phyloP scores from a whole-genome alignment of 2,888 invertebrate genomes.

The Boloria euphrosyne region DNA sequence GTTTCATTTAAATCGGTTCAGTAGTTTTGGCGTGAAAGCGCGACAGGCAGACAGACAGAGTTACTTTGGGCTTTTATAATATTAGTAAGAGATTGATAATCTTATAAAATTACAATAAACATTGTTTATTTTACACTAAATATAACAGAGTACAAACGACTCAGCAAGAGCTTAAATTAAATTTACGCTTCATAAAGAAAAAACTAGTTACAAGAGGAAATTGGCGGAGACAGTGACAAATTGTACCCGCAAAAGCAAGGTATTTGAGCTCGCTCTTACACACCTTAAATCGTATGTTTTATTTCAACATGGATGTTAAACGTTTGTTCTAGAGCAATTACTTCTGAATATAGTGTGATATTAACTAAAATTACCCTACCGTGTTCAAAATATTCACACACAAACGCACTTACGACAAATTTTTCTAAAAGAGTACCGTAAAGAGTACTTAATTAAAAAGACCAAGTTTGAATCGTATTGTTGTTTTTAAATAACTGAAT shows the following conservation, averaged over 20 bases:
- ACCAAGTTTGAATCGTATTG: slow-evolving; percentile 22
- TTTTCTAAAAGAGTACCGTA: background rate
- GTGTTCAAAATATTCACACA: no score
- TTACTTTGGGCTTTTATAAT: no score
- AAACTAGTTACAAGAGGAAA: slow-evolving; percentile 81
- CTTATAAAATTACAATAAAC: background rate
- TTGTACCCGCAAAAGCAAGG: slow-evolving; percentile 70
- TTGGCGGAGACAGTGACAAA: slow-evolving; percentile 81
- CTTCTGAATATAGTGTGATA: slow-evolving; percentile 37
- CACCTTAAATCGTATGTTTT: slow-evolving; percentile 48
- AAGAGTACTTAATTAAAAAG: slow-evolving; percentile 21
- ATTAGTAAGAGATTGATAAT: no score
- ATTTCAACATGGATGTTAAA: slow-evolving; percentile 41
- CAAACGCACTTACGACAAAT: no score
- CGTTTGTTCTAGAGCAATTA: slow-evolving; percentile 18
- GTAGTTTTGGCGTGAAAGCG: no score
- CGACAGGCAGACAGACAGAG: no score
- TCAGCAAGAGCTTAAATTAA: slow-evolving; percentile 76
- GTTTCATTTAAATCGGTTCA: no score
- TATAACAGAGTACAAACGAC: slow-evolving; percentile 49
- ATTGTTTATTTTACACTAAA: background rate
- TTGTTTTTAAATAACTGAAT: slow-evolving; percentile 29
- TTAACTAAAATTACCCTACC: slow-evolving; percentile 30
- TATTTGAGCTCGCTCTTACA: slow-evolving; percentile 54
- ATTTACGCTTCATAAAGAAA: slow-evolving; percentile 79